A percentile compares a stretch with the other conserved stretches of the same genome.
Conservation (phyloP, 1,140 invertebrate species). For the Aphis craccivora region DNA sequence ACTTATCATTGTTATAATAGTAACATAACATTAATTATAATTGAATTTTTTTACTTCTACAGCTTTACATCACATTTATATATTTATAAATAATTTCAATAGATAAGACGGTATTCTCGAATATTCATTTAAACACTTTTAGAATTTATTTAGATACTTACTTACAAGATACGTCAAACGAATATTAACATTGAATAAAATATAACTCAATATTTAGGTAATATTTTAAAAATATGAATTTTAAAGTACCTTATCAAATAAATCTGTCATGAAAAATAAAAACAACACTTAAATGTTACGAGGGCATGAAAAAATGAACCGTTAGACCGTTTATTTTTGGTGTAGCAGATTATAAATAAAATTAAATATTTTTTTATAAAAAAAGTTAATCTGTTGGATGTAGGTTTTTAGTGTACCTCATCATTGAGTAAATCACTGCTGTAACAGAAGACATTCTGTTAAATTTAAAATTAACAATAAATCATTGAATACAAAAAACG, state of each 20-base stretch:
- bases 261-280: background rate
- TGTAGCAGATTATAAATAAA: no score
- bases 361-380: no score
- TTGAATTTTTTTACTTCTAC: background rate
- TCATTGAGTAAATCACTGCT: background rate
- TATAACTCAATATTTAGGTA: background rate
- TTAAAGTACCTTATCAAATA: background rate
- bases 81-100: background rate
- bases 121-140: background rate
- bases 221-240: background rate
- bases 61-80: background rate
- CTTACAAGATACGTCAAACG: background rate
- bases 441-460: background rate
- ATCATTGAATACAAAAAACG: no score
- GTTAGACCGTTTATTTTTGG: background rate
- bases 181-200: background rate
- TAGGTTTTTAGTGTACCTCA: background rate
- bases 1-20: background rate
- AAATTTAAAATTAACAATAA: background rate
- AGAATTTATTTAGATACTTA: background rate
- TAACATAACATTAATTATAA: background rate
- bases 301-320: background rate
- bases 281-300: background rate
- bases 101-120: background rate
- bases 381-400: background rate